phyloP scores from a whole-genome alignment of 2,888 invertebrate species.

The Choristoneura rosaceana region DNA sequence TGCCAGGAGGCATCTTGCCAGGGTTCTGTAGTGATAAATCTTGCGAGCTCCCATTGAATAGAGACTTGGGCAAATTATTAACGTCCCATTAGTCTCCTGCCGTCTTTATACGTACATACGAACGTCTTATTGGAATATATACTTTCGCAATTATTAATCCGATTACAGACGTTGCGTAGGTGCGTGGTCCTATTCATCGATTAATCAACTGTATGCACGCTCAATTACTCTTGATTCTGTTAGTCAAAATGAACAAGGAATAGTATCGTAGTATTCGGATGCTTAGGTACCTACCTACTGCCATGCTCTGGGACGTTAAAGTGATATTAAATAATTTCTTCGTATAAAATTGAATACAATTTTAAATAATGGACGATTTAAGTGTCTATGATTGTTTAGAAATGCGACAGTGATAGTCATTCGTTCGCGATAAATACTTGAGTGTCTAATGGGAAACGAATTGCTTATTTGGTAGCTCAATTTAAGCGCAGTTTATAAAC shows the following conservation, averaged over 20 bases:
- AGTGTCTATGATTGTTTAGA: too few relatives aligned
- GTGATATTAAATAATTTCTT: not conserved
- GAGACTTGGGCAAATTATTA: conserved; percentile 80
- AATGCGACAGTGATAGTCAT: too few relatives aligned
- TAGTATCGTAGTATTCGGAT: too few relatives aligned
- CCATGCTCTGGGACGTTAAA: not conserved
- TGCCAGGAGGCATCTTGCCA: conserved; percentile 83
- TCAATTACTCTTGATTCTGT: conserved; percentile 10
- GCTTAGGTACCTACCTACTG: not conserved
- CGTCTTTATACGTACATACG: conserved; percentile 75
- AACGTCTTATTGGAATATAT: conserved; percentile 56
- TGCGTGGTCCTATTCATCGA: conserved; percentile 12
- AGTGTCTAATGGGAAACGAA: too few relatives aligned
- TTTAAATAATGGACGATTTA: too few relatives aligned
- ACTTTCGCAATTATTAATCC: conserved; percentile 61
- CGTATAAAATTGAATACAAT: too few relatives aligned
- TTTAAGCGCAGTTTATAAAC: not conserved
- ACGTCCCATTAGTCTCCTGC: conserved; percentile 80
- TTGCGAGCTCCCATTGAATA: conserved; percentile 75
- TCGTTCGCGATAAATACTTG: too few relatives aligned
- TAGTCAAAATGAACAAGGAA: not conserved
- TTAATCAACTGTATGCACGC: conserved; percentile 21
- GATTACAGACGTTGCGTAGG: conserved; percentile 47
- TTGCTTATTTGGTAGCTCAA: not conserved
- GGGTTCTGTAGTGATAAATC: conserved; percentile 81